A percentile compares a stretch with the other conserved stretches of the same genome.
phyloP scores from a whole-genome alignment of 2,888 invertebrate species.

The Meandrusa payeni region DNA sequence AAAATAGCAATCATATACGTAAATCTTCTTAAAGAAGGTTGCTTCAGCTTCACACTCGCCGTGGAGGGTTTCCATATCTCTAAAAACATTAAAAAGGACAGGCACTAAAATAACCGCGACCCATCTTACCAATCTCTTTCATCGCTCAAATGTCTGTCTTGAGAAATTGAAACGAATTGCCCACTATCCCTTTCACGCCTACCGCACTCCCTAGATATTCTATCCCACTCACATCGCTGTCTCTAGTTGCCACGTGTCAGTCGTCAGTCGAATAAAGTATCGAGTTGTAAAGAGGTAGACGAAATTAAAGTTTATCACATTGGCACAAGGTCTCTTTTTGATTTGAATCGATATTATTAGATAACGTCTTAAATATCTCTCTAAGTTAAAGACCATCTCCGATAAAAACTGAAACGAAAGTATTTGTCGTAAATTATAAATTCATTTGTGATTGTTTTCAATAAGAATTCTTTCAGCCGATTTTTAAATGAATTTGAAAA shows the following conservation, averaged over 20 bases:
- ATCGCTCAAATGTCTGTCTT: constrained; percentile 63
- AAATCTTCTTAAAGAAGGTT: too few relatives aligned
- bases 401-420: constrained; percentile 35
- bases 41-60: background rate
- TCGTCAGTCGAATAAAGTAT: constrained; percentile 50
- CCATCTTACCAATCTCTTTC: constrained; percentile 64
- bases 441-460: background rate
- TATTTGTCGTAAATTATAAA: background rate
- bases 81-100: constrained; percentile 44
- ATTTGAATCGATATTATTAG: constrained; percentile 18
- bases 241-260: constrained; percentile 54
- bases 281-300: constrained; percentile 48
- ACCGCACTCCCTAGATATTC: constrained; percentile 50
- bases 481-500: too few relatives aligned
- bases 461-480: too few relatives aligned
- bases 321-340: constrained; percentile 57
- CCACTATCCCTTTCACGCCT: constrained; percentile 42
- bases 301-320: constrained; percentile 57
- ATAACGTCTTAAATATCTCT: too few relatives aligned
- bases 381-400: too few relatives aligned
- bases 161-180: constrained; percentile 51
- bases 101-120: constrained; percentile 53
- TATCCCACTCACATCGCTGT: constrained; percentile 48
- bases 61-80: constrained; percentile 25
- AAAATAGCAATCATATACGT: too few relatives aligned